Conservation (phyloP, 2,888 invertebrate genomes). For the Frankliniella intonsa region DNA sequence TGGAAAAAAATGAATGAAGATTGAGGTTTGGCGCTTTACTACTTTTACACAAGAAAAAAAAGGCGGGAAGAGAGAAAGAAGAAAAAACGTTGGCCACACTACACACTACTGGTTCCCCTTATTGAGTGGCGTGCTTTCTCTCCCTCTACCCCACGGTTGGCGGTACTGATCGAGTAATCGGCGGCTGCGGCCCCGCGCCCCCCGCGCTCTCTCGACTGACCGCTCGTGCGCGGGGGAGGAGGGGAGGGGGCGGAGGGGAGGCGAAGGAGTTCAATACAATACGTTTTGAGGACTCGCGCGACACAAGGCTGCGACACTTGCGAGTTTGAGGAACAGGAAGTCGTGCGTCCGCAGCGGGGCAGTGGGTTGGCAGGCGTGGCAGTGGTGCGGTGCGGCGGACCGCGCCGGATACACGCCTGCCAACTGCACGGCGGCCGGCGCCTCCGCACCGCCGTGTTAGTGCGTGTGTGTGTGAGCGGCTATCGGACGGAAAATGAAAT, state of each 20-base stretch:
- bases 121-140: not conserved
- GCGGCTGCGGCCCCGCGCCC: not conserved
- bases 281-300: not conserved
- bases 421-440: not conserved
- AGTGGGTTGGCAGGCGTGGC: conserved; percentile 10
- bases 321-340: conserved; percentile 1
- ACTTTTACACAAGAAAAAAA: too few relatives aligned
- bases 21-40: too few relatives aligned
- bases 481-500: too few relatives aligned
- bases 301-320: not conserved
- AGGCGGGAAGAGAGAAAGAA: too few relatives aligned
- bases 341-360: not conserved
- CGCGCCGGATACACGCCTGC: conserved; percentile 1
- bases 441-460: too few relatives aligned
- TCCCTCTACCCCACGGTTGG: not conserved
- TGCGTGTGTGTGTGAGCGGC: too few relatives aligned
- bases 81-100: too few relatives aligned
- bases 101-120: too few relatives aligned
- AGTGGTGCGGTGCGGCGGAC: not conserved
- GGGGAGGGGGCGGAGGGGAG: too few relatives aligned
- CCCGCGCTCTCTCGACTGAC: too few relatives aligned
- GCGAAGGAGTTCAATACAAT: not conserved
- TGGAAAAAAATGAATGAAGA: too few relatives aligned
- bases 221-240: too few relatives aligned
- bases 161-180: not conserved